Conservation (phyloP, 2,113 vertebrate genomes). For the Pterophyllum scalare region DNA sequence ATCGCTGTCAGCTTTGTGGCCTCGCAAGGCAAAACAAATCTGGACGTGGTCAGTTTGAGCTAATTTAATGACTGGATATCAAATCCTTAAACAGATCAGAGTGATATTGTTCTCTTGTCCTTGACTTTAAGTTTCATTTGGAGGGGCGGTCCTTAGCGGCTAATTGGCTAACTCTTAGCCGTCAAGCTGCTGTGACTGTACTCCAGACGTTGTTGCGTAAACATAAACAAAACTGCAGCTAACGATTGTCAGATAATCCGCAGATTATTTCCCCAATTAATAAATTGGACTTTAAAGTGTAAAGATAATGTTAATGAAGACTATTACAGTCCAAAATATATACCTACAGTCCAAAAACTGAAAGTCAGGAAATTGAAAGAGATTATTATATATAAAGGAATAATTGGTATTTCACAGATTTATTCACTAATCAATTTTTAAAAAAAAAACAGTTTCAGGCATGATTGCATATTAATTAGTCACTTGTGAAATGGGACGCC, state of each 20-base stretch:
- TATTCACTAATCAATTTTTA: background rate
- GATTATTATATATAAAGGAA: background rate
- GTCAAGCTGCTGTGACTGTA: background rate
- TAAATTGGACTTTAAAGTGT: background rate
- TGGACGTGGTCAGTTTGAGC: background rate
- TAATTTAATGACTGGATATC: background rate
- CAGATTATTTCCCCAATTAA: background rate
- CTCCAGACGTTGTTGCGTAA: background rate
- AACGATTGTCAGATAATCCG: background rate
- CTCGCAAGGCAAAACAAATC: background rate
- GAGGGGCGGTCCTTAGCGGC: background rate
- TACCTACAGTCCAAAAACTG: background rate
- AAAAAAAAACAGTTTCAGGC: too few relatives aligned
- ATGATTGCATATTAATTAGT: background rate
- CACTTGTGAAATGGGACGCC: background rate
- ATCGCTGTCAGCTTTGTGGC: background rate
- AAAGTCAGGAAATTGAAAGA: background rate
- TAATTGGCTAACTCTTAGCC: slow-evolving; percentile 16
- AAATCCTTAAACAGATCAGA: background rate
- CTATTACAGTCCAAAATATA: background rate
- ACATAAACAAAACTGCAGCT: background rate
- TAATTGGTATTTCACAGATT: background rate
- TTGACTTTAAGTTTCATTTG: background rate
- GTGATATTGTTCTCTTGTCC: background rate
- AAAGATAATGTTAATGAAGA: background rate